Conservation (phyloP, 1,140 invertebrate species). For the Zaprionus vittiger region DNA sequence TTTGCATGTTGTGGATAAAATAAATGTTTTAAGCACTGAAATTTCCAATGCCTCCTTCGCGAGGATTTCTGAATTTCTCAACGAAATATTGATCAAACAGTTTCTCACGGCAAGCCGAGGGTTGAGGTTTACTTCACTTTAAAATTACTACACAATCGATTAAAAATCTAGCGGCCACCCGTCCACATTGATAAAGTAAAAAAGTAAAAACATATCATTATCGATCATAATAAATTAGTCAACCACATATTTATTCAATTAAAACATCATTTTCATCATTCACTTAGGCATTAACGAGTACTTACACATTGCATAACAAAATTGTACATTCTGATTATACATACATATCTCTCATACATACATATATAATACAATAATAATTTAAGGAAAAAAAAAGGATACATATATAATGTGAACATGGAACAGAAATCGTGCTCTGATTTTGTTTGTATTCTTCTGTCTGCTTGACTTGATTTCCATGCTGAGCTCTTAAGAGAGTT, state of each 20-base stretch:
- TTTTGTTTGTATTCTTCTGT: conserved; percentile 19
- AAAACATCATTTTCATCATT: conserved; percentile 42
- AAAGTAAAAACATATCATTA: conserved; percentile 23
- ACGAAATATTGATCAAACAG: conserved; percentile 72
- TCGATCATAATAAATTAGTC: conserved; percentile 60
- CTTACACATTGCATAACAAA: conserved; percentile 79
- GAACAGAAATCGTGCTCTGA: conserved; percentile 47
- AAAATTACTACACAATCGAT: background rate
- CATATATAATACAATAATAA: conserved; percentile 62
- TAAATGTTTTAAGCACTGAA: background rate
- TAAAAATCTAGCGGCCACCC: background rate
- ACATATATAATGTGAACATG: conserved; percentile 32
- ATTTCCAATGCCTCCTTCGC: background rate
- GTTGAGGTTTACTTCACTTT: background rate
- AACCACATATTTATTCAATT: conserved; percentile 62
- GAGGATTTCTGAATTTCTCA: conserved; percentile 27
- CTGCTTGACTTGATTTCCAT: conserved; percentile 32
- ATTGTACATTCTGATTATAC: conserved; percentile 69
- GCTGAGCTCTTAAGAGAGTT: conserved; percentile 2
- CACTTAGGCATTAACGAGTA: conserved; percentile 58
- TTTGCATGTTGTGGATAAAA: conserved; percentile 1
- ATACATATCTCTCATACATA: conserved; percentile 24
- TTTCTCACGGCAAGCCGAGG: background rate
- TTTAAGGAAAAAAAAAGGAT: conserved; percentile 57
- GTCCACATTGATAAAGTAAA: background rate